These are phyloP conservation scores for Halcyon badia DNA, from an alignment of 2,797 vertebrate species.

Conservation along the genomic window DNA sequence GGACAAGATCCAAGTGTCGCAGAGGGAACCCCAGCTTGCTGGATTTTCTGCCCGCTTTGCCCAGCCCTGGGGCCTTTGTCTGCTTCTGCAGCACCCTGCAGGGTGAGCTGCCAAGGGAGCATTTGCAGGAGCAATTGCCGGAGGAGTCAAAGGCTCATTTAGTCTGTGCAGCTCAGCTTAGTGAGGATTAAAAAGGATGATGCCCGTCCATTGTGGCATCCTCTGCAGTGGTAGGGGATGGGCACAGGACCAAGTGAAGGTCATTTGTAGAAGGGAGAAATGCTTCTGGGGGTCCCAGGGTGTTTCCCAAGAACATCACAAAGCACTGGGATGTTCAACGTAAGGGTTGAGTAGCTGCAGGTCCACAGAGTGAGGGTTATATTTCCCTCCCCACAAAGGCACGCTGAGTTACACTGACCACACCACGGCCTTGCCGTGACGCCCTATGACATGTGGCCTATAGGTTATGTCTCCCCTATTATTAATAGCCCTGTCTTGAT, in stretches of 20 bases:
- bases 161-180: neutral
- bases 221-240: neutral
- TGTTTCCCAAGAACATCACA: neutral
- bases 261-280: neutral
- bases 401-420: neutral
- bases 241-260: neutral
- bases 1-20: neutral
- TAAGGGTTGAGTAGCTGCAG: neutral
- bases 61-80: accelerated
- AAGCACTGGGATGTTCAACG: neutral
- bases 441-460: neutral
- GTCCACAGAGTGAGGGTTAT: neutral
- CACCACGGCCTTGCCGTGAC: neutral
- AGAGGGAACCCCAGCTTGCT: neutral
- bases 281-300: neutral
- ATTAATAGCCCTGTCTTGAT: conserved; percentile 15
- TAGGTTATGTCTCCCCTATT: neutral
- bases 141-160: neutral
- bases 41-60: neutral
- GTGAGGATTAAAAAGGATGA: neutral
- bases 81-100: neutral
- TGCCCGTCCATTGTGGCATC: neutral
- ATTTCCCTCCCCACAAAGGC: neutral
- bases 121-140: accelerated
- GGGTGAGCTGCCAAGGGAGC: neutral